phyloP scores from a whole-genome alignment of 1,140 invertebrate genomes.

The Micrasema longulum region DNA sequence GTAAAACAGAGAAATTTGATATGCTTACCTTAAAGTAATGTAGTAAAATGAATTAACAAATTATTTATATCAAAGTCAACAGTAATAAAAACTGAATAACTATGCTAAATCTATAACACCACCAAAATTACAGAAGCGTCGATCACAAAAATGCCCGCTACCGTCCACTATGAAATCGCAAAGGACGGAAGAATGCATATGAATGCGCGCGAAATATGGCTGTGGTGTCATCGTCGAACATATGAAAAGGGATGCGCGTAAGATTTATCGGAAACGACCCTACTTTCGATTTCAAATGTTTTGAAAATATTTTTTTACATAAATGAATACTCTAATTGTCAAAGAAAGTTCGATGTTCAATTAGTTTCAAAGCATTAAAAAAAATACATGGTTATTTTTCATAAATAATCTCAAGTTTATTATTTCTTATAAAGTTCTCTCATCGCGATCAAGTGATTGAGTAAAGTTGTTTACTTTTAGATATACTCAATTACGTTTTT shows the following conservation, averaged over 20 bases:
- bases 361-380: too few species aligned
- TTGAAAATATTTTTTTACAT: too few species aligned
- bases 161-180: slow-evolving; percentile 68
- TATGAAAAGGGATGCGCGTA: slow-evolving; percentile 2
- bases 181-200: slow-evolving; percentile 59
- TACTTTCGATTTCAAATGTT: too few species aligned
- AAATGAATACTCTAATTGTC: too few species aligned
- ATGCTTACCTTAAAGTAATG: slow-evolving; percentile 35
- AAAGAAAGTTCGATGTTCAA: too few species aligned
- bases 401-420: too few species aligned
- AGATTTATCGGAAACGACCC: too few species aligned
- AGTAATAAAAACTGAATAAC: slow-evolving; percentile 45
- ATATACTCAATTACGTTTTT: too few species aligned
- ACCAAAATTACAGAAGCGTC: slow-evolving; percentile 59
- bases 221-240: slow-evolving; percentile 36
- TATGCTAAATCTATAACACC: slow-evolving; percentile 44
- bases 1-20: slow-evolving; percentile 25
- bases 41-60: slow-evolving; percentile 40
- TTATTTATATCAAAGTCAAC: slow-evolving; percentile 40
- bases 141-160: slow-evolving; percentile 68
- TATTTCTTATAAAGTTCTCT: too few species aligned
- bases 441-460: too few species aligned
- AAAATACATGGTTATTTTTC: too few species aligned
- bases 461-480: too few species aligned
- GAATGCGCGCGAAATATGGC: slow-evolving; percentile 44